Evolutionary conservation across 2,888 invertebrate species (phyloP), one percentile per base, ranked within the genome.

Genomic region (Rhagophthalmus giganteus): DNA sequence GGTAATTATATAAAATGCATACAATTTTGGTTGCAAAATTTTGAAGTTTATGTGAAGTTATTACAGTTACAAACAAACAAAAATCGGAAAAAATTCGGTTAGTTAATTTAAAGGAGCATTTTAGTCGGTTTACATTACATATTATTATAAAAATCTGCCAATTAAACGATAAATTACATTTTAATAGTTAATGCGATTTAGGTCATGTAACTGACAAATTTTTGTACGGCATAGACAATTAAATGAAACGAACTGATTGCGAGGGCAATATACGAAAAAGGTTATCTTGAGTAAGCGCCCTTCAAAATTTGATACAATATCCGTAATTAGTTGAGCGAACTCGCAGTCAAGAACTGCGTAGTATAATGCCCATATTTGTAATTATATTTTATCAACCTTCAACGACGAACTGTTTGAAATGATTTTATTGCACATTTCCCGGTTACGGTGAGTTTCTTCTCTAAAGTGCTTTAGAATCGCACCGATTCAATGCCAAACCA

Each of bases 351-450:
- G 15, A 10, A 30, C n/a, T 11, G 34, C 16, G 20, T 20, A 20
- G 20, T 20, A 20, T 20, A 20, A 20, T 20, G 28, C 13, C 15
- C 27, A 28, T 44, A 34, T 44, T 34, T 4, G 13, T 16, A 9
- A 25, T 37, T n/a, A 32, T 25, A 11, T 34, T 11, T 27, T 37
- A 37, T 13, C 27, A 42, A 20, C 49, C 49, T 50, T 50, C 37
- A 16, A 14, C 30, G 1, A 31, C 13, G 24, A 37, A 37, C 15
- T 5, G 32, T 34, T 47, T 48, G 13, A 15, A 41, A 35, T 51
- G 8, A 38, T 50, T 50, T 51, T 45, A 28, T 20, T 44, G 25
- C 44, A 51, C 28, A 45, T 51, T 51, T 51, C 50, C 50, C 49
- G 14, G 37, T 49, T 49, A 32, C 42, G 42, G 16, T 38, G 31